phyloP scores from a whole-genome alignment of 1,140 invertebrate species.

The Drosophila persimilis region DNA sequence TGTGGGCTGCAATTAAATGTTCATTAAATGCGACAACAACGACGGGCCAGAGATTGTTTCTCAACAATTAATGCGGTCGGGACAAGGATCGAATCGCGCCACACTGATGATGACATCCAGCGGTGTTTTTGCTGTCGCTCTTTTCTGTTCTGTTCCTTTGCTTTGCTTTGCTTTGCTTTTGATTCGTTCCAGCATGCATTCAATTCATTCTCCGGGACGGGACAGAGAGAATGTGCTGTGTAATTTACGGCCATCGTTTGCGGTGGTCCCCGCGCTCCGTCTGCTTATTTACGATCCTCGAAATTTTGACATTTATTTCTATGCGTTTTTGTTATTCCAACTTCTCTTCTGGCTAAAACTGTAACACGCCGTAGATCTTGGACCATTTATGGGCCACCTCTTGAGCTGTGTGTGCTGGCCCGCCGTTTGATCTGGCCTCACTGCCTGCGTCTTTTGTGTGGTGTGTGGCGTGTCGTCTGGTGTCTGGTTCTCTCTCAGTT shows the following conservation, averaged over 20 bases:
- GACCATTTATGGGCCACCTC: conserved; percentile 11
- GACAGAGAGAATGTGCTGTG: conserved; percentile 55
- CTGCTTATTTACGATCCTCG: conserved; percentile 65
- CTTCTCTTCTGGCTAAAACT: conserved; percentile 20
- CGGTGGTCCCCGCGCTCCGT: conserved; percentile 26
- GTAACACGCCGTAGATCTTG: conserved; percentile 24
- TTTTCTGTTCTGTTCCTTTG: background rate
- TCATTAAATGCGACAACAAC: conserved; percentile 70
- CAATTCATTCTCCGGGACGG: conserved; percentile 2
- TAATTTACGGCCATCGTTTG: conserved; percentile 57
- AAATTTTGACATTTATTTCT: conserved; percentile 73
- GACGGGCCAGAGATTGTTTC: conserved; percentile 54
- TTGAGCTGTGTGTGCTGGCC: conserved; percentile 5
- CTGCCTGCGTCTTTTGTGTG: conserved; percentile 28
- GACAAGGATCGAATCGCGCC: conserved; percentile 42
- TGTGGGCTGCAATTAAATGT: conserved; percentile 72
- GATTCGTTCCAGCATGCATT: conserved; percentile 9
- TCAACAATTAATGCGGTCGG: conserved; percentile 58
- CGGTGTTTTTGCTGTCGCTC: conserved; percentile 14
- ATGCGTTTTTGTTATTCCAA: conserved; percentile 10
- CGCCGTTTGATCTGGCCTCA: conserved; percentile 31
- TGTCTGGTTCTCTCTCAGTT: conserved; percentile 3
- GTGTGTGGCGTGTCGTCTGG: background rate
- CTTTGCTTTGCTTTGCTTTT: background rate
- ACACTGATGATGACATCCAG: conserved; percentile 69